Evolutionary conservation across 2,888 invertebrate species (phyloP).

Genomic region (Agrotis exclamationis): DNA sequence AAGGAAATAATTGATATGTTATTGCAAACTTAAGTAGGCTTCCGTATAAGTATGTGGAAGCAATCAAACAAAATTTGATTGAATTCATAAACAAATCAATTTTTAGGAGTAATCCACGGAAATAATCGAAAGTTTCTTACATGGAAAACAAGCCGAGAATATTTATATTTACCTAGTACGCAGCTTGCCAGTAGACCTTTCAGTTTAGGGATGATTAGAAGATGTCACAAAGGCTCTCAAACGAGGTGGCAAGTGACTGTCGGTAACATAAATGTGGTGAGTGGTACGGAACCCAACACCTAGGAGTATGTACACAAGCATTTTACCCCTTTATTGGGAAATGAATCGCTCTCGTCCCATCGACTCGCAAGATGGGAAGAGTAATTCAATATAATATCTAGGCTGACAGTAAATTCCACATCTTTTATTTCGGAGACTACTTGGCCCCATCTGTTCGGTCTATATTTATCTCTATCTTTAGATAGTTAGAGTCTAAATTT

Average conservation of each 20-base stretch:
- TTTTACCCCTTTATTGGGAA: constrained; percentile 63
- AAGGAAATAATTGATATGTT: neutral
- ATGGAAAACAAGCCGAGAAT: neutral
- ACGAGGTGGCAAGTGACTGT: constrained; percentile 30
- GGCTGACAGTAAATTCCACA: constrained; percentile 54
- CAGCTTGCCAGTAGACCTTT: constrained; percentile 24
- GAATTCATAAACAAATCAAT: constrained; percentile 3
- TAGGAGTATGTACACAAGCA: constrained; percentile 53
- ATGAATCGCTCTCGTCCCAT: constrained; percentile 62
- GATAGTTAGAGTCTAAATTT: constrained; percentile 25
- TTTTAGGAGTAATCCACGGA: neutral
- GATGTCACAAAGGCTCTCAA: constrained; percentile 31
- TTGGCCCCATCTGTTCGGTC: constrained; percentile 35
- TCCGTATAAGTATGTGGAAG: neutral
- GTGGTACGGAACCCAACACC: constrained; percentile 57
- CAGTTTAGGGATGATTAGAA: constrained; percentile 8
- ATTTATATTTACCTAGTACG: neutral
- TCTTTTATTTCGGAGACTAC: constrained; percentile 55
- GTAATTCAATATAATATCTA: constrained; percentile 73
- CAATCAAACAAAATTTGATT: neutral
- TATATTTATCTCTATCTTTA: constrained; percentile 27
- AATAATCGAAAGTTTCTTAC: neutral
- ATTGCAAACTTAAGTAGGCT: neutral
- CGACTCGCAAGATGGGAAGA: constrained; percentile 62
- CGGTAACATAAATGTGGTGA: constrained; percentile 42